Percentiles rank a stretch among this genome's conserved stretches.
These are phyloP conservation scores for Rhinoderma darwinii DNA, from an alignment of 2,113 vertebrate species.

Conservation along the genomic window DNA sequence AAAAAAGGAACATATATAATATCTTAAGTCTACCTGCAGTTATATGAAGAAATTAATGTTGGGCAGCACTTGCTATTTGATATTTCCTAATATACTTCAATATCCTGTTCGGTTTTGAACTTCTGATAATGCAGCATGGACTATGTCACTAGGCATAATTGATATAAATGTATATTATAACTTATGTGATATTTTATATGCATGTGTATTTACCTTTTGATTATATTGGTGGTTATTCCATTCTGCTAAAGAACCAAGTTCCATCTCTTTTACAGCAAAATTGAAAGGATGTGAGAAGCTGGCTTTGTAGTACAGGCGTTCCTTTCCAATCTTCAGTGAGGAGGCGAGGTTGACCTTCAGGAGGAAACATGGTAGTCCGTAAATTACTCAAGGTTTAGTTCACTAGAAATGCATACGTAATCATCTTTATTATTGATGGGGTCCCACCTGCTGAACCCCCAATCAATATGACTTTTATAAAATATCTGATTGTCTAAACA, in stretches of 20 bases:
- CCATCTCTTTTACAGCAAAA: slow-evolving; percentile 69
- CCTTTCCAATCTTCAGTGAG: slow-evolving; percentile 69
- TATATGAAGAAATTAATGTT: neutral
- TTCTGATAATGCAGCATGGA: too few relatives aligned
- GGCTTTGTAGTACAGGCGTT: slow-evolving; percentile 65
- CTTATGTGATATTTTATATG: neutral
- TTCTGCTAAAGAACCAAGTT: slow-evolving; percentile 69
- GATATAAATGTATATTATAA: neutral
- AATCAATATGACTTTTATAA: neutral
- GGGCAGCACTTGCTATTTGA: neutral
- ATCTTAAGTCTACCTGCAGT: neutral
- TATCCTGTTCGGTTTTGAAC: neutral
- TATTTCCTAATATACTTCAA: neutral
- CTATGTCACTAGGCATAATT: too few relatives aligned
- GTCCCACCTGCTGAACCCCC: too few relatives aligned
- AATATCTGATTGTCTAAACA: too few relatives aligned
- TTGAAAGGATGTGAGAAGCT: slow-evolving; percentile 76
- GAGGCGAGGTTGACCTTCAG: slow-evolving; percentile 70
- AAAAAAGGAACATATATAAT: neutral
- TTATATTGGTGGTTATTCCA: slow-evolving; percentile 66
- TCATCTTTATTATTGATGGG: neutral
- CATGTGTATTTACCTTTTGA: slow-evolving; percentile 70
- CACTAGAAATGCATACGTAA: neutral
- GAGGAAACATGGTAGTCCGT: neutral
- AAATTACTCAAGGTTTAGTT: neutral